Base-by-base conservation (phyloP, 2,113 vertebrate species). In the Eleginops maclovinus region DNA sequence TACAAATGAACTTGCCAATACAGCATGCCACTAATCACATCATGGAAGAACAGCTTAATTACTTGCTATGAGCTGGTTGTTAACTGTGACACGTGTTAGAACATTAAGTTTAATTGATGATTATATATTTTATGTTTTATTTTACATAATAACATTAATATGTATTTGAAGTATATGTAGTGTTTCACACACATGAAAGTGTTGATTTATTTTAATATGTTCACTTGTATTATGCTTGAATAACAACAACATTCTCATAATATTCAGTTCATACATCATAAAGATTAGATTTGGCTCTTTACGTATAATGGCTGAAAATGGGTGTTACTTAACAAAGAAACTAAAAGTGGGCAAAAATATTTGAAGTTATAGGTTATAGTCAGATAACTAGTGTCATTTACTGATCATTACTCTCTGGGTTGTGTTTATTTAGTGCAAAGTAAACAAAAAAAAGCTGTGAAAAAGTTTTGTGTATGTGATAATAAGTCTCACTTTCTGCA, bases 61-160 rank as follows among this genome's bases (percentile, higher is more conserved):
- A 24, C 44, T 78, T 55, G 40, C 47, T 79, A 22, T 40, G 41
- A 65, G 72, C 66, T 22, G 17, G 21, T 53, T 60, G 36, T 62
- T 84, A 73, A 89, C 54, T 81, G 72, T 84, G 78, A 89, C 69
- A 81, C 81, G 88, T 19, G 79, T 78, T 50, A 60, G 51, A 56
- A 62, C 2, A n/a, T 64, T 24, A 64, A 16, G 41, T 56, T 49
- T 77, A 84, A 79, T 76, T 15, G 58, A 81, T 66, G 61, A 71
- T 88, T 72, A 84, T 77, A 66, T 70, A 73, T 73, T 73, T 69
- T 80, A 72, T 79, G 54, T 75, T 65, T 75, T 79, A 84, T 81
- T 82, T 75, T 81, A 72, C 60, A 65, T 63, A 66, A 72, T 74
- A 60, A 59, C 50, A n/a, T 28, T 56, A n/a, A 28, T 26, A 11